Evolutionary conservation across 2,888 invertebrate genomes (phyloP).

Genomic region (Adelognathus sp.): DNA sequence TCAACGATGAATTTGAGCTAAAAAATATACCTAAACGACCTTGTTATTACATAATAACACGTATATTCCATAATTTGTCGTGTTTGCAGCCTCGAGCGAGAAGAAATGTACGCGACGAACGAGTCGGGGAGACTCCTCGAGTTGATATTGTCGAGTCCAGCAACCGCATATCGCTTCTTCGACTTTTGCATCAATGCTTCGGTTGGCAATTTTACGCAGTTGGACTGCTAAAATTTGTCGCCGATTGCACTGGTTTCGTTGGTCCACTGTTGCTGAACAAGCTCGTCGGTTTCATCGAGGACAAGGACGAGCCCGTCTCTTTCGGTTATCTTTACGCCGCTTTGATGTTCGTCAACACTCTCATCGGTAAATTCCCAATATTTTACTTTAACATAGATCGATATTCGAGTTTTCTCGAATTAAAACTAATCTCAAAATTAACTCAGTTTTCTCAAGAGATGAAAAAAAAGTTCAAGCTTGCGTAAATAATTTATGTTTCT

Average conservation of each 20-base stretch:
- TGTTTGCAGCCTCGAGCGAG: constrained; percentile 47
- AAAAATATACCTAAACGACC: no score
- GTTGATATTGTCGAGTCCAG: constrained; percentile 63
- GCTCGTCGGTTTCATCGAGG: constrained; percentile 90
- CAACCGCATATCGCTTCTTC: constrained; percentile 83
- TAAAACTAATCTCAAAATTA: no score
- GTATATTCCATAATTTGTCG: no score
- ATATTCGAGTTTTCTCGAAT: constrained; percentile 18
- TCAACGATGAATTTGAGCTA: not conserved
- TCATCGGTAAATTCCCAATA: constrained; percentile 84
- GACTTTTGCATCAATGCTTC: constrained; percentile 89
- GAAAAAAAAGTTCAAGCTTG: no score
- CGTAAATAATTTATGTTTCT: no score
- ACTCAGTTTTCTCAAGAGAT: no score
- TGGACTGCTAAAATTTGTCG: constrained; percentile 90
- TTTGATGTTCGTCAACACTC: constrained; percentile 85
- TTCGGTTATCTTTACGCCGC: constrained; percentile 86
- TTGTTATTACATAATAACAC: no score
- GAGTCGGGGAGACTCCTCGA: constrained; percentile 46
- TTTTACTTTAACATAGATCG: not conserved
- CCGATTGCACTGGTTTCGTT: constrained; percentile 93
- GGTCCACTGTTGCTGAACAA: constrained; percentile 94
- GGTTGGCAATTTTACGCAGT: constrained; percentile 92
- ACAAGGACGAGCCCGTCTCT: constrained; percentile 85
- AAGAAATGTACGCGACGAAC: constrained; percentile 30